Percentiles rank a stretch among this genome's conserved stretches.
These are phyloP conservation scores for Gisinianus flammeolus DNA, from an alignment of 2,888 invertebrate genomes.

Conservation along the genomic window DNA sequence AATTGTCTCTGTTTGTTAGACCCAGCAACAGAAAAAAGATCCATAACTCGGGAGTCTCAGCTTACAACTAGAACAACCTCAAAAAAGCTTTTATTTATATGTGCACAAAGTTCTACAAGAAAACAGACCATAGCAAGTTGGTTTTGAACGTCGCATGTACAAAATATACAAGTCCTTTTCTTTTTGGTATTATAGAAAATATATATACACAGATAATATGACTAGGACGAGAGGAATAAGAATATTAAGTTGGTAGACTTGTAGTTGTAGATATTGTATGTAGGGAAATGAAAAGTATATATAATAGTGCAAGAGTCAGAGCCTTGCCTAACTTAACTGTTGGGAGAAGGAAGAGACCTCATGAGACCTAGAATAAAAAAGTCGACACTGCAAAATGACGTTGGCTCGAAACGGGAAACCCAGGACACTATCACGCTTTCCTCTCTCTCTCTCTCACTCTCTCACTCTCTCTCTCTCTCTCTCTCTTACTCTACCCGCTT, in stretches of 20 bases:
- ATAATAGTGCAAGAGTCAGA: background rate
- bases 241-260: too few species aligned
- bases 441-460: slow-evolving; percentile 21
- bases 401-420: slow-evolving; percentile 35
- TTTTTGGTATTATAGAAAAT: too few species aligned
- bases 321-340: slow-evolving; percentile 25
- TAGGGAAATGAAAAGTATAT: too few species aligned
- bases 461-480: slow-evolving; percentile 27
- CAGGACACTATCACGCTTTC: slow-evolving; percentile 36
- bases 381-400: slow-evolving; percentile 40
- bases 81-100: background rate
- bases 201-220: too few species aligned
- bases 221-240: too few species aligned
- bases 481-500: background rate
- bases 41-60: slow-evolving; percentile 17
- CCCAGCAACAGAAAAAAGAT: slow-evolving; percentile 38
- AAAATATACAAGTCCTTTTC: too few species aligned
- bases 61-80: background rate
- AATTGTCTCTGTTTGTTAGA: slow-evolving; percentile 31
- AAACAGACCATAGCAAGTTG: too few species aligned
- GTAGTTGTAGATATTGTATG: too few species aligned
- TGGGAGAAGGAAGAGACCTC: slow-evolving; percentile 29
- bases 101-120: too few species aligned
- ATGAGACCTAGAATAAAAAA: slow-evolving; percentile 35
- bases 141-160: too few species aligned